phyloP scores from a whole-genome alignment of 2,888 invertebrate genomes.

The Lymantria monacha region DNA sequence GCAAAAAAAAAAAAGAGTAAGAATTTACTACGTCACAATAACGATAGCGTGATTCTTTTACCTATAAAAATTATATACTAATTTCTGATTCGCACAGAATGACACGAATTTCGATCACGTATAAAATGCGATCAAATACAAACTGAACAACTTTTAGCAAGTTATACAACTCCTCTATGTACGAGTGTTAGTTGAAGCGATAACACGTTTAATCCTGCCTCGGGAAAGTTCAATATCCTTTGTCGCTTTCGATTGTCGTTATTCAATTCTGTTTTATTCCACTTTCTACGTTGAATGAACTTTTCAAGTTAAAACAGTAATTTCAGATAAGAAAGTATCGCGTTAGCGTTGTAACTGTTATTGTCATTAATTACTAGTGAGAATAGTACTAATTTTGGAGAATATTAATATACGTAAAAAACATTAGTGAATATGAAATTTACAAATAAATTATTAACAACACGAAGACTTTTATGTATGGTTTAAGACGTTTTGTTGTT shows the following conservation, averaged over 20 bases:
- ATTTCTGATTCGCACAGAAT: constrained; percentile 11
- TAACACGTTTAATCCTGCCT: constrained; percentile 31
- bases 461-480: no score
- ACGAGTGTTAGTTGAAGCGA: constrained; percentile 21
- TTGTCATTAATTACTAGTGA: no score
- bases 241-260: constrained; percentile 25
- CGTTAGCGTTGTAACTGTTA: background rate
- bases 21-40: no score
- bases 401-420: no score
- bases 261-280: constrained; percentile 27
- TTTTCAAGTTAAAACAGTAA: constrained; percentile 14
- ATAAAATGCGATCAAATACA: constrained; percentile 48
- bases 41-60: no score
- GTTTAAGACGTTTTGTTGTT: no score
- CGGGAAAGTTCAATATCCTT: constrained; percentile 39
- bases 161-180: constrained; percentile 27
- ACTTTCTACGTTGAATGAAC: constrained; percentile 24
- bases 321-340: constrained; percentile 10
- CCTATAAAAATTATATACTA: no score
- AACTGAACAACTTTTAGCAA: constrained; percentile 47
- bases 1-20: no score
- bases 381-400: no score
- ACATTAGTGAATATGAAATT: no score
- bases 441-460: no score
- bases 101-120: constrained; percentile 55